Percentiles rank a stretch among this genome's conserved stretches.
phyloP scores from a whole-genome alignment of 2,888 invertebrate genomes.

The Podotricha telesiphe region DNA sequence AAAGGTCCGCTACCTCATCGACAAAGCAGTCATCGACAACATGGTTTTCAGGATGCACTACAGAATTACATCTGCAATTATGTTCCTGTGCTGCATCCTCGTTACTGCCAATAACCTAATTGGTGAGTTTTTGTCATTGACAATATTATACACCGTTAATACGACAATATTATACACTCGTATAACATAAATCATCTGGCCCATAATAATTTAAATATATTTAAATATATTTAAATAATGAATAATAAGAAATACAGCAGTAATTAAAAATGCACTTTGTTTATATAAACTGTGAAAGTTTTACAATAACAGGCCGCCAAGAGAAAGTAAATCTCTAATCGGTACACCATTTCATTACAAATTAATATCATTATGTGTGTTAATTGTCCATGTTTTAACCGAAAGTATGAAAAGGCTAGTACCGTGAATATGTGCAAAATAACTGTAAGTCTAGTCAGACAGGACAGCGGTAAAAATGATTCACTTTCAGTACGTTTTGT shows the following conservation, averaged over 20 bases:
- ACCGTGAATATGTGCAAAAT: slow-evolving; percentile 55
- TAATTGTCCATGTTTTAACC: slow-evolving; percentile 49
- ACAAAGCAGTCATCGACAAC: slow-evolving; percentile 95
- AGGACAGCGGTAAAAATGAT: slow-evolving; percentile 66
- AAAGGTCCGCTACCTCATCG: slow-evolving; percentile 93
- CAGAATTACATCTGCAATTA: slow-evolving; percentile 92
- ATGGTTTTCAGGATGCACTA: slow-evolving; percentile 95
- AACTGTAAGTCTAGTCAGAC: slow-evolving; percentile 57
- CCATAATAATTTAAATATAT: slow-evolving; percentile 11
- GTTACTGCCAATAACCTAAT: slow-evolving; percentile 95
- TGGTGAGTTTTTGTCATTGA: slow-evolving; percentile 84
- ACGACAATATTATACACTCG: too few relatives aligned
- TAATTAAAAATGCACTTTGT: slow-evolving; percentile 23
- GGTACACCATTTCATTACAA: slow-evolving; percentile 15
- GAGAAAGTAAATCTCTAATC: slow-evolving; percentile 36
- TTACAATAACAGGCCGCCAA: slow-evolving; percentile 13
- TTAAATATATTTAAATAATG: slow-evolving; percentile 27
- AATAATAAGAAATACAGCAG: slow-evolving; percentile 28
- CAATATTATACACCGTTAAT: too few relatives aligned
- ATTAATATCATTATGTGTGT: slow-evolving; percentile 34
- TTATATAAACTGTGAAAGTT: slow-evolving; percentile 36
- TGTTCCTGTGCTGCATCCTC: slow-evolving; percentile 93
- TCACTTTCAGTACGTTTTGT: slow-evolving; percentile 77
- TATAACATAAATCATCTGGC: background rate
- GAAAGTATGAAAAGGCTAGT: slow-evolving; percentile 47